Evolutionary conservation across 2,797 vertebrate genomes (phyloP), one percentile per base, ranked within the genome.

Genomic region (Meriones psammophilus): DNA sequence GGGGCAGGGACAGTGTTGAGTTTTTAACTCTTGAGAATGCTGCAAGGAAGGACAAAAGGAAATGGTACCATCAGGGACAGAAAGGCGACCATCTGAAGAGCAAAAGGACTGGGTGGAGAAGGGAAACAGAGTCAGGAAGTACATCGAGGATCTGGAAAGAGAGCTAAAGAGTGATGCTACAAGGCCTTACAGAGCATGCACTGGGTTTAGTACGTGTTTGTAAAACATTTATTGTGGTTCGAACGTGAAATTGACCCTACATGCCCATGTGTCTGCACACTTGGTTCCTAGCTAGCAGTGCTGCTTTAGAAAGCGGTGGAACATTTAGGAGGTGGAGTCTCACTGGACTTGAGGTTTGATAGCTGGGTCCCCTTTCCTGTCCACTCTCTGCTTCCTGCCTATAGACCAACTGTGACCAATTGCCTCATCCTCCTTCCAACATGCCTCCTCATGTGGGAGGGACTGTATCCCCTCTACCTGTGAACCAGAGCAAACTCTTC

Each of bases 11-110:
- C 54, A 74, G 36, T 87, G 22, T 66, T 28, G 54, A 78, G 24
- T 33, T 91, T 24, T 92, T 66, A 18, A 10, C 71, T 85, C 80
- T 79, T 92, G 18, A 84, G 73, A 96, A 28, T 56, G 50, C 56
- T 4, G 64, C 46, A 89, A 88, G 46, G 60, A 69, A 91, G 68
- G 50, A 39, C 42, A 84, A 76, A 58, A 90, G 17, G 60, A 3
- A 96, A 66, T 3, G 56, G 30, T 30, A 33, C 4, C 46, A 24
- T 85, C 30, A 73, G 77, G 87, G 50, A 83, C 39, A 6, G 77
- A 46, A 92, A 69, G 18, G 46, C 7, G 54, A 79, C 6, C 68
- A 46, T 84, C 81, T 39, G 62, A 89, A 94, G 85, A 94, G 18
- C 24, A 91, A 77, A 91, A 88, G 10, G 56, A 62, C 66, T 24